Base-by-base conservation (phyloP, 2,888 invertebrate species). In the Caradrina clavipalpis region DNA sequence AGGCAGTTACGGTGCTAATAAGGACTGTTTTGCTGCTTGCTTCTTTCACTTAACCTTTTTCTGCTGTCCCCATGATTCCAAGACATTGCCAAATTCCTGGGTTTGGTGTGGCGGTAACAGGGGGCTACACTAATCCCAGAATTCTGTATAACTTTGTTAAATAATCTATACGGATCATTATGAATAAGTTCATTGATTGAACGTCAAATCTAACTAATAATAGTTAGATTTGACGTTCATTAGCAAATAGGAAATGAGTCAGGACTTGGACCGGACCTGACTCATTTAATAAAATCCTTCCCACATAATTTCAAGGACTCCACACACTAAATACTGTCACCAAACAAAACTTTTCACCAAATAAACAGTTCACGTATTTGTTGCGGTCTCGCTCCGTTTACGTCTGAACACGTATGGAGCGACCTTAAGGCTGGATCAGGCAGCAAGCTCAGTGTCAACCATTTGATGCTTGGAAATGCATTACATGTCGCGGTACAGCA, bases 401-500 rank as follows among this genome's bases (percentile, higher is more conserved):
- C 56, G 56, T 54, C 59, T 54, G 54, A 19, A 49, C 73, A 61
- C 57, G 60, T 64, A 60, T 57, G 39, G 31, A 55, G 26, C 50
- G 66, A 76, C 77, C 74, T 81, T 73, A 79, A 67, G 65, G 63
- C 67, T 56, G 73, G 78, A 73, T 78, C 73, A 70, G 51, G 60
- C 47, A 73, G 35, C 19, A 39, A 76, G 80, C 75, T 76, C 71
- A 77, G 60, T 59, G 61, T 62, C 62, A 78, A 76, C 73, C 64
- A 69, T 77, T 80, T 62, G 81, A 81, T 82, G 70, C 78, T 89
- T 84, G 78, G 76, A 89, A 90, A 91, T 90, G 89, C 89, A 90
- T 89, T 90, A 85, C 87, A 82, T 80, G 86, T 83, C 75, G 79
- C 77, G 64, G 69, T 69, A 76, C 70, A 70, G 67, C 66, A 75